Conservation (phyloP, 2,797 vertebrate genomes). For the Rhyacichthys aspro region DNA sequence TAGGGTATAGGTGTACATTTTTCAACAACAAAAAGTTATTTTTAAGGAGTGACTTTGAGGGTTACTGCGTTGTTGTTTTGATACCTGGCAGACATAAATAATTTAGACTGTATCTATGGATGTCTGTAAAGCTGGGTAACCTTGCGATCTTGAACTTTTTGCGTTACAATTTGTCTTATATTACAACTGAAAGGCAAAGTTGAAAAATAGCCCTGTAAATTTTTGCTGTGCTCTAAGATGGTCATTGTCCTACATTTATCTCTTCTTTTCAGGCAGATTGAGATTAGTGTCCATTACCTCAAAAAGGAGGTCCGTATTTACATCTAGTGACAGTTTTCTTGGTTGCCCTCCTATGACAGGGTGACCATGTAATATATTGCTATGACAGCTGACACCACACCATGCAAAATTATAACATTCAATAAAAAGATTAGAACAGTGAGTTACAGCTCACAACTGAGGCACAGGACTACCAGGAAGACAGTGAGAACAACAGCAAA, state of each 20-base stretch:
- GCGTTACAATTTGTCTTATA: constrained; percentile 7
- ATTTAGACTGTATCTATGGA: background rate
- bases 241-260: background rate
- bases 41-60: background rate
- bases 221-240: background rate
- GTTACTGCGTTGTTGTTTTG: constrained; percentile 7
- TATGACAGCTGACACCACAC: background rate
- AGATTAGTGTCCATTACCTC: background rate
- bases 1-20: background rate
- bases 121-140: constrained; percentile 1
- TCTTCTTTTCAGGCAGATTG: background rate
- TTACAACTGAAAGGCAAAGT: constrained; percentile 24
- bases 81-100: background rate
- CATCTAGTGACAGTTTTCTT: too few species aligned
- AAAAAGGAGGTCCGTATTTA: background rate
- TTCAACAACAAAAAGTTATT: background rate
- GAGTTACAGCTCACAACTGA: constrained; percentile 87
- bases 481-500: constrained; percentile 90
- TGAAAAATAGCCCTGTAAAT: constrained; percentile 14
- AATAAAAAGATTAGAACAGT: constrained; percentile 70
- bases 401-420: background rate
- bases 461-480: constrained; percentile 87
- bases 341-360: background rate
- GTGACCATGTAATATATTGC: background rate
- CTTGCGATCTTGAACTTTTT: background rate